These are phyloP conservation scores for Drosophila prolongata DNA, from an alignment of 2,888 invertebrate species.

Conservation along the genomic window DNA sequence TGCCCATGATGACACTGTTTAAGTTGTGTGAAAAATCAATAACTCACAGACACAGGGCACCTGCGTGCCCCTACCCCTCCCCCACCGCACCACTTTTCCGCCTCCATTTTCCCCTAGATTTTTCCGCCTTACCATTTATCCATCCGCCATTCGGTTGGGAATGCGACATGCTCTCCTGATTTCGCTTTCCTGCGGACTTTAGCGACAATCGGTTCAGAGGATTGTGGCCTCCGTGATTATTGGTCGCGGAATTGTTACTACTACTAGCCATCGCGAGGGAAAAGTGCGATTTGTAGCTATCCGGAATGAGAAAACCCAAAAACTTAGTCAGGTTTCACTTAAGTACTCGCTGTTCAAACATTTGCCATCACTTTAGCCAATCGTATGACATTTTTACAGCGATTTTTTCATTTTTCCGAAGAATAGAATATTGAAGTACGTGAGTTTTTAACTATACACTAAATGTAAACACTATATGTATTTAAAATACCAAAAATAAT, in stretches of 20 bases:
- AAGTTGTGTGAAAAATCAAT: slow-evolving; percentile 71
- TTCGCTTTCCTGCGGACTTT: slow-evolving; percentile 88
- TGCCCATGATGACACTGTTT: slow-evolving; percentile 9
- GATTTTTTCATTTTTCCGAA: slow-evolving; percentile 9
- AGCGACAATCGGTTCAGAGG: slow-evolving; percentile 73
- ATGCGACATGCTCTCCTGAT: slow-evolving; percentile 91
- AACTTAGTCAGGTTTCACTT: slow-evolving; percentile 22
- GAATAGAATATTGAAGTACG: slow-evolving; percentile 5
- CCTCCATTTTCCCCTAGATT: slow-evolving; percentile 2
- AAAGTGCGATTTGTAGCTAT: slow-evolving; percentile 19
- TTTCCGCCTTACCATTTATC: slow-evolving; percentile 91
- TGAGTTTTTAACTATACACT: no score
- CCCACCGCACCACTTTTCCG: background rate
- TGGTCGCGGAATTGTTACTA: slow-evolving; percentile 39
- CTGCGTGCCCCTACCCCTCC: slow-evolving; percentile 7
- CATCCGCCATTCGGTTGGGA: slow-evolving; percentile 93
- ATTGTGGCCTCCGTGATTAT: slow-evolving; percentile 60
- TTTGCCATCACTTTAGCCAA: slow-evolving; percentile 25
- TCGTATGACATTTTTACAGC: slow-evolving; percentile 22
- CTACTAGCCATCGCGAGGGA: slow-evolving; percentile 55
- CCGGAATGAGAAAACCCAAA: slow-evolving; percentile 1
- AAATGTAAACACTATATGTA: no score
- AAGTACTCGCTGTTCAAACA: slow-evolving; percentile 16
- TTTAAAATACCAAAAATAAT: no score
- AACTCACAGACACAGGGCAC: slow-evolving; percentile 44